Evolutionary conservation across 2,888 invertebrate genomes (phyloP), one percentile per base, ranked within the genome.

Genomic region (Tachystola acroxantha): DNA sequence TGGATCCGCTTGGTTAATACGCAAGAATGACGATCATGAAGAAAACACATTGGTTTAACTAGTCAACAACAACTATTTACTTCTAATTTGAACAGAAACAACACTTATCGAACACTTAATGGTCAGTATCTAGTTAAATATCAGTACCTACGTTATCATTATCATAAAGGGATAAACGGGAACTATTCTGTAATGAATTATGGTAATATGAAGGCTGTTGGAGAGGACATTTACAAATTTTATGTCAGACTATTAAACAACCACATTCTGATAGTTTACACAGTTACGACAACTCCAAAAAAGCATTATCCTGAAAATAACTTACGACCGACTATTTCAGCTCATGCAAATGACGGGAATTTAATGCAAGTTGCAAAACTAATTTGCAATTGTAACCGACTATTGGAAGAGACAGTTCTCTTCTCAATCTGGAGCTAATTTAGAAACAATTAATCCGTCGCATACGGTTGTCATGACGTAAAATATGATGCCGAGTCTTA

Each of bases 1-100:
- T 49, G 51, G 59, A 57, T 64, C 53, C 63, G 57, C 58, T 61
- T 48, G 46, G 57, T 45, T 61, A 51, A 33, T 33, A 29, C 30
- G 19, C 33, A 22, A 36, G 36, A 34, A 39, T 39, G 39, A 37
- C 25, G 25, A 11, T 12, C 32, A 12, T 7, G 30, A 14, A 30
- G 37, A 33, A 33, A 32, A 34, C 34, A 36, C 12, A 36, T 42
- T 36, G 26, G 26, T 12, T 13, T 28, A 4, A 12, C 28, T 28
- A 12, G n/a, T 28, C 28, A 28, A 22, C n/a, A 24, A 24, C 9
- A 24, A n/a, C n/a, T n/a, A n/a, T n/a, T n/a, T n/a, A n/a, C n/a
- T n/a, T n/a, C n/a, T n/a, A n/a, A n/a, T n/a, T n/a, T n/a, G 51
- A 51, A 48, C 43, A 45, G 45, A 52, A 55, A 20, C 20, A 4